phyloP scores from a whole-genome alignment of 2,113 vertebrate genomes.

The Prionailurus bengalensis region DNA sequence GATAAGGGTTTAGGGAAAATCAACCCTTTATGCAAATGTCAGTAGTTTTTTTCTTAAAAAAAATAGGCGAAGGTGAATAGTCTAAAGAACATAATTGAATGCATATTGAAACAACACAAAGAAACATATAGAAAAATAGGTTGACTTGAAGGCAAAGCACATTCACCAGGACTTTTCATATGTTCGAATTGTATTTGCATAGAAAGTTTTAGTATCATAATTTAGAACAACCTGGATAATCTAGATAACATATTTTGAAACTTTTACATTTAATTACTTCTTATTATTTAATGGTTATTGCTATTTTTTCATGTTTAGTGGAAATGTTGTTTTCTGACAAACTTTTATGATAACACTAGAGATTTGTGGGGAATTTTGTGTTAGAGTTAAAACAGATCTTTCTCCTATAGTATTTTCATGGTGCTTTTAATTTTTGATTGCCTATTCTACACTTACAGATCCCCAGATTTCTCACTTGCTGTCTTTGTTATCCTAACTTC shows the following conservation, averaged over 20 bases:
- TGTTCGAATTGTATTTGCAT: background rate
- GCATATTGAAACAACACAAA: background rate
- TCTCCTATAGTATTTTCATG: constrained; percentile 29
- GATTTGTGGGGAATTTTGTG: background rate
- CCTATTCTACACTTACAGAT: background rate
- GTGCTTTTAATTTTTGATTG: constrained; percentile 12
- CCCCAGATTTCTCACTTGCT: background rate
- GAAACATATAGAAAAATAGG: background rate
- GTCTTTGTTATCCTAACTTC: background rate
- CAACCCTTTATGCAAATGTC: background rate
- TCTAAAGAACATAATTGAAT: background rate
- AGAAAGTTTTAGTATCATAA: background rate
- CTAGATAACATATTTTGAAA: background rate
- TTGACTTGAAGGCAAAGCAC: constrained; percentile 4
- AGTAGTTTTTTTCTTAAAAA: constrained; percentile 19
- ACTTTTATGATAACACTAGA: constrained; percentile 82
- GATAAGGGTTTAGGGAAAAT: background rate
- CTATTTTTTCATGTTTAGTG: background rate
- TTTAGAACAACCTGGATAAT: constrained; percentile 5
- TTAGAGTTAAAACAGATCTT: constrained; percentile 52
- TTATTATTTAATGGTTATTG: background rate
- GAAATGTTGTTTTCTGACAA: constrained; percentile 57
- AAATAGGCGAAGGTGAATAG: background rate
- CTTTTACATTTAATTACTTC: background rate
- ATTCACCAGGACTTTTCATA: background rate